Evolutionary conservation across 2,113 vertebrate genomes (phyloP).

Genomic region (Protobothrops flavoviridis): DNA sequence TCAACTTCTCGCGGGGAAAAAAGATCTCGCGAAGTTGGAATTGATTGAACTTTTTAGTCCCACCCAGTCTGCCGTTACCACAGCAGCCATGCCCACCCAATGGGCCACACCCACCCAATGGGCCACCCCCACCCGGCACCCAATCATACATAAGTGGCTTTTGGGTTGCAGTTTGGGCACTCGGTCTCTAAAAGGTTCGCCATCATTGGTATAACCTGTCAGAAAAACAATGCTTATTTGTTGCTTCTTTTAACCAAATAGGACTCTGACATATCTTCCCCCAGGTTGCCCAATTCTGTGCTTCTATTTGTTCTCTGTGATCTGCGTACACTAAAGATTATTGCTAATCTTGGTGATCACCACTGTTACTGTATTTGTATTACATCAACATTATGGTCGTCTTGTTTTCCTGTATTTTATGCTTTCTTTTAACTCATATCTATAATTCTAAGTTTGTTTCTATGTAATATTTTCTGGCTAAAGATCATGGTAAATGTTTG

Average conservation of each 20-base stretch:
- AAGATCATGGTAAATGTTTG: not conserved
- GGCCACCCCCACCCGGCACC: too few species aligned
- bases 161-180: too few species aligned
- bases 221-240: not conserved
- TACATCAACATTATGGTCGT: not conserved
- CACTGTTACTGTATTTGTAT: not conserved
- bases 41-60: too few species aligned
- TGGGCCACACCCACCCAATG: too few species aligned
- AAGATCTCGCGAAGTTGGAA: too few species aligned
- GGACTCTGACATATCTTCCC: not conserved
- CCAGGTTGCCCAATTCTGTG: not conserved
- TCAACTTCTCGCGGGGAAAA: too few species aligned
- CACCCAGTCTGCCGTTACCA: too few species aligned
- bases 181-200: too few species aligned
- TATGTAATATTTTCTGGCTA: not conserved
- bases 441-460: not conserved
- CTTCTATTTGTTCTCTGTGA: not conserved
- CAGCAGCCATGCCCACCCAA: too few species aligned
- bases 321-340: not conserved
- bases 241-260: not conserved
- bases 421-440: not conserved
- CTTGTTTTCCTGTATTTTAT: not conserved
- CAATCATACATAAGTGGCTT: too few species aligned
- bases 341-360: not conserved
- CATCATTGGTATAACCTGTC: not conserved